Evolutionary conservation across 2,797 vertebrate genomes (phyloP).

Genomic region (Echiichthys vipera): DNA sequence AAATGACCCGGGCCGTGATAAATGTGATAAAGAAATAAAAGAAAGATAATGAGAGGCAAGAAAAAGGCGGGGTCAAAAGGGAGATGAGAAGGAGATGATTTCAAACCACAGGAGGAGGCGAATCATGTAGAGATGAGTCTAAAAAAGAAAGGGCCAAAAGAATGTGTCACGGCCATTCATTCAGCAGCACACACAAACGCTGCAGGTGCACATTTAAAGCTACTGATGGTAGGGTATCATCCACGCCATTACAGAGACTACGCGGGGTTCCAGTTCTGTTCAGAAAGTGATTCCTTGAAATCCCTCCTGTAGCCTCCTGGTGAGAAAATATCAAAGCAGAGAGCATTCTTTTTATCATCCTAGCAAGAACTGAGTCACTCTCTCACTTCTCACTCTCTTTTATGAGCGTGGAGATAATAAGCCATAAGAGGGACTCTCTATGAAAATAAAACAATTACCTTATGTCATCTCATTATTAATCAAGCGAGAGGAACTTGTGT

Average conservation of each 20-base stretch:
- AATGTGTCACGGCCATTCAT: constrained; percentile 9
- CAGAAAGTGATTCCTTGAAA: constrained; percentile 40
- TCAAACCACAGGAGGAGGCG: constrained; percentile 39
- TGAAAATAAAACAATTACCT: background rate
- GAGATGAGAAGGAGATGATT: constrained; percentile 26
- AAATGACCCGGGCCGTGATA: constrained; percentile 32
- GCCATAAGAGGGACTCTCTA: background rate
- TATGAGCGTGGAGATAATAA: constrained; percentile 1
- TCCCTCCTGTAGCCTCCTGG: constrained; percentile 51
- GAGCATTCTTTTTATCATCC: constrained; percentile 20
- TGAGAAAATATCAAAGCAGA: constrained; percentile 50
- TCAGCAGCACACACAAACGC: constrained; percentile 2
- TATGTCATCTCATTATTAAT: background rate
- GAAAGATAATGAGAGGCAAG: background rate
- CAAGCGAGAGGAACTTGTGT: background rate
- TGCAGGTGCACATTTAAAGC: constrained; percentile 42
- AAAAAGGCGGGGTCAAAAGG: background rate
- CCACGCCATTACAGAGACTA: constrained; percentile 26
- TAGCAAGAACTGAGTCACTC: constrained; percentile 3
- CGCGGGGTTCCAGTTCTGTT: constrained; percentile 28
- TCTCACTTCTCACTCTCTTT: constrained; percentile 17
- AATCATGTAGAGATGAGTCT: constrained; percentile 12
- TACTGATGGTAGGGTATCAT: constrained; percentile 15
- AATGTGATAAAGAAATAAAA: constrained; percentile 32
- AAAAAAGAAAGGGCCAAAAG: background rate